Evolutionary conservation across 2,797 vertebrate genomes (phyloP).

Genomic region (Erpetoichthys calabaricus): DNA sequence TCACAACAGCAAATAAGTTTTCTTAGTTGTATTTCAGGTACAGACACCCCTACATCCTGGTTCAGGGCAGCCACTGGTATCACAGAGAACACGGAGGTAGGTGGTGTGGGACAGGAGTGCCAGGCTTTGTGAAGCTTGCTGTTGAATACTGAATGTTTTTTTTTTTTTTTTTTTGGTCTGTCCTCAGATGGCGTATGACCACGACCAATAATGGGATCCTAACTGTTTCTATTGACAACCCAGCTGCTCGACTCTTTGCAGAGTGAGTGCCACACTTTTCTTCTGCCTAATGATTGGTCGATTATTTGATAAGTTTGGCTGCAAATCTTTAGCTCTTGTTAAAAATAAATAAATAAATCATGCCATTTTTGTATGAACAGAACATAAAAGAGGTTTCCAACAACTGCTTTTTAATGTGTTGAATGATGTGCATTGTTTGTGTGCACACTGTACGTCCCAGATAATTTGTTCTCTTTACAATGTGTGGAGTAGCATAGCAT

Average conservation of each 20-base stretch:
- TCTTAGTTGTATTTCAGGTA: conserved; percentile 13
- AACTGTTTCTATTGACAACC: conserved; percentile 89
- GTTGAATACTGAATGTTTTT: conserved; percentile 4
- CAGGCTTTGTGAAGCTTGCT: not conserved
- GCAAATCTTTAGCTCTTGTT: not conserved
- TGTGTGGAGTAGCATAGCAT: too few relatives aligned
- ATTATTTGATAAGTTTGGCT: not conserved
- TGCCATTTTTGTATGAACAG: too few relatives aligned
- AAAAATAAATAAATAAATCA: not conserved
- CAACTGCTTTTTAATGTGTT: too few relatives aligned
- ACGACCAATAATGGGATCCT: conserved; percentile 68
- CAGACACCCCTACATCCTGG: conserved; percentile 37
- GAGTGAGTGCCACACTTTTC: conserved; percentile 45
- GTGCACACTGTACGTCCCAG: too few relatives aligned
- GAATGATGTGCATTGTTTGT: too few relatives aligned
- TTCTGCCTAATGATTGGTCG: not conserved
- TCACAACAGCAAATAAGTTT: not conserved
- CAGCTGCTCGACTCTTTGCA: conserved; percentile 58
- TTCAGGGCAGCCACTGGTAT: conserved; percentile 23
- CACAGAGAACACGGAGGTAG: conserved; percentile 67
- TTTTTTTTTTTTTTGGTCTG: conserved; percentile 13
- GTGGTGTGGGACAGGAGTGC: conserved; percentile 21
- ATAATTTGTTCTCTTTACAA: too few relatives aligned
- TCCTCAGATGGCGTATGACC: conserved; percentile 76
- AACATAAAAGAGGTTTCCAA: too few relatives aligned